Conservation (phyloP, 2,113 vertebrate genomes). For the Verasper variegatus region DNA sequence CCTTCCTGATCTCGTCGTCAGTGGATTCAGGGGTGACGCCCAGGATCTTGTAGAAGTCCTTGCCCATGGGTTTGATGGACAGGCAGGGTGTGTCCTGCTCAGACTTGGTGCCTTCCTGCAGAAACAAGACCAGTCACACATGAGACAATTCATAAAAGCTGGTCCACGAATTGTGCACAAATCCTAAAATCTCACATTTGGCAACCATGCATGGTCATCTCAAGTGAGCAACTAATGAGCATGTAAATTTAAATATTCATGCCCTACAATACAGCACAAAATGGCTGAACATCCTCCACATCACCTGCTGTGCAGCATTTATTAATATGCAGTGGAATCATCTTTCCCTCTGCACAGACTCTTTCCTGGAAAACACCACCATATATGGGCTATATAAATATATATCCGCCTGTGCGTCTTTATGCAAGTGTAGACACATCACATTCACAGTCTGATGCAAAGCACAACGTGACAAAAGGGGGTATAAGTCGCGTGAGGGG, state of each 20-base stretch:
- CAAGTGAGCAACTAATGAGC: too few species aligned
- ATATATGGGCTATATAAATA: slow-evolving; percentile 1
- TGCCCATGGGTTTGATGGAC: slow-evolving; percentile 85
- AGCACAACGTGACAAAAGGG: slow-evolving; percentile 7
- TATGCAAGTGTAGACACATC: slow-evolving; percentile 17
- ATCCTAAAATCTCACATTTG: not conserved
- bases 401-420: not conserved
- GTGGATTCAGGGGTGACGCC: slow-evolving; percentile 91
- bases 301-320: slow-evolving; percentile 21
- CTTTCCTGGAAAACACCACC: slow-evolving; percentile 26
- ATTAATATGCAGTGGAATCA: slow-evolving; percentile 16
- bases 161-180: not conserved
- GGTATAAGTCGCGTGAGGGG: slow-evolving; percentile 9
- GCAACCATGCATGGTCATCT: not conserved
- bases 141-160: slow-evolving; percentile 4
- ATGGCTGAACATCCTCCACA: slow-evolving; percentile 12
- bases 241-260: not conserved
- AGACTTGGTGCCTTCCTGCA: slow-evolving; percentile 76
- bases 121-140: slow-evolving; percentile 11
- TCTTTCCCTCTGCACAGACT: not conserved
- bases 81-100: slow-evolving; percentile 77
- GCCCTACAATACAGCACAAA: not conserved
- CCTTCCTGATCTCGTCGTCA: slow-evolving; percentile 97
- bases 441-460: slow-evolving; percentile 48
- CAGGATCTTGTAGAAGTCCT: slow-evolving; percentile 96